These are phyloP conservation scores for Heliconius hewitsoni DNA, from an alignment of 1,140 invertebrate species.

Conservation along the genomic window DNA sequence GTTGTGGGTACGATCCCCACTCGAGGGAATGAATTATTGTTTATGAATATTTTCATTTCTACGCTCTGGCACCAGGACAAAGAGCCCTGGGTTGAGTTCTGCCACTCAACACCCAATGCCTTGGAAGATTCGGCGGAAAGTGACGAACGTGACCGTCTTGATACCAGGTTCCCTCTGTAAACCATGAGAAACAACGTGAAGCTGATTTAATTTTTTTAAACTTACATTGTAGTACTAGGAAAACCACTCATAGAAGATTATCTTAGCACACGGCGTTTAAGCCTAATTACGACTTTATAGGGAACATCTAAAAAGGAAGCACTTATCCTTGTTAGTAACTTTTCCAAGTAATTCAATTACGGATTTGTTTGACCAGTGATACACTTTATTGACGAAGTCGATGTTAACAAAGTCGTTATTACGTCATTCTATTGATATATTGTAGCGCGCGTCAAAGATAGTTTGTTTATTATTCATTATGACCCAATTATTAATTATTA, in stretches of 20 bases:
- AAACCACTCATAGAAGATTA: neutral
- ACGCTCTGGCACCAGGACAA: too few relatives aligned
- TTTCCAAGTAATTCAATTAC: conserved; percentile 17
- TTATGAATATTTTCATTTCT: too few relatives aligned
- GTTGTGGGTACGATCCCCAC: too few relatives aligned
- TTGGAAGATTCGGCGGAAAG: too few relatives aligned
- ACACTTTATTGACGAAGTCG: neutral
- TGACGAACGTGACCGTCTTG: too few relatives aligned
- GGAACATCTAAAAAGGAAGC: conserved; percentile 30
- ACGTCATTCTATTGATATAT: neutral
- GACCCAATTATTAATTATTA: neutral
- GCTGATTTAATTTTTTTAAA: too few relatives aligned
- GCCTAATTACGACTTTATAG: conserved; percentile 17
- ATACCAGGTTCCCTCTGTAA: too few relatives aligned
- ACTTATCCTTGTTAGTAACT: conserved; percentile 24
- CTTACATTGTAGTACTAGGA: neutral
- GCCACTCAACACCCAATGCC: too few relatives aligned
- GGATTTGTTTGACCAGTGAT: conserved; percentile 8
- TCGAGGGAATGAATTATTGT: too few relatives aligned
- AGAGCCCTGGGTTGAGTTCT: too few relatives aligned
- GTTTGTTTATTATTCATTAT: conserved; percentile 6
- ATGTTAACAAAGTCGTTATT: neutral
- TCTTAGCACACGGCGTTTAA: neutral
- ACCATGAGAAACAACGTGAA: too few relatives aligned
- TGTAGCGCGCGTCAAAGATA: neutral